Percentiles rank a stretch among this genome's conserved stretches.
Evolutionary conservation across 2,113 vertebrate species (phyloP).

Genomic region (Cynoglossus semilaevis): DNA sequence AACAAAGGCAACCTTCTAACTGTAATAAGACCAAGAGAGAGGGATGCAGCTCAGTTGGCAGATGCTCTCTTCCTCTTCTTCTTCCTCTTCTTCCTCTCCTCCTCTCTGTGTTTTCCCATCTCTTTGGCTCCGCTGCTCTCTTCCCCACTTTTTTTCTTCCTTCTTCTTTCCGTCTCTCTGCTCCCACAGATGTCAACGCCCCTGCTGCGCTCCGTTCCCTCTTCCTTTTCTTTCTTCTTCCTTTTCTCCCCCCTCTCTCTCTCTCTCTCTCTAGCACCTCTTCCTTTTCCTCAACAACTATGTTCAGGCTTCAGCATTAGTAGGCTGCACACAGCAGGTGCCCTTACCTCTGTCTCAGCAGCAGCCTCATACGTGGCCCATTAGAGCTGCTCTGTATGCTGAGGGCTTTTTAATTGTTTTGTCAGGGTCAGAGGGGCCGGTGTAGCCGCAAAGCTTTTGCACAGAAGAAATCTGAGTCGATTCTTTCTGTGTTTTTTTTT

Average conservation of each 20-base stretch:
- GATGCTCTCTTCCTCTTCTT: slow-evolving; percentile 1
- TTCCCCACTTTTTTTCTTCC: not conserved
- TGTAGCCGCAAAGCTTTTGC: slow-evolving; percentile 35
- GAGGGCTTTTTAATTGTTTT: slow-evolving; percentile 69
- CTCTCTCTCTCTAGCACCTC: slow-evolving; percentile 2
- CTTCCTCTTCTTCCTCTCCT: slow-evolving; percentile 6
- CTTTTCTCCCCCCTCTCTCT: slow-evolving; percentile 7
- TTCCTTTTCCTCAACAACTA: slow-evolving; percentile 21
- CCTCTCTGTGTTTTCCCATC: not conserved
- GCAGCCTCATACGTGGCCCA: slow-evolving; percentile 64
- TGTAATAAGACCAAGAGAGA: slow-evolving; percentile 55
- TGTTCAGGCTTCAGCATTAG: slow-evolving; percentile 48
- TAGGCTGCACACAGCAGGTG: slow-evolving; percentile 54
- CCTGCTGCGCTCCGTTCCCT: slow-evolving; percentile 13
- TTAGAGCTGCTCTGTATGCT: slow-evolving; percentile 60
- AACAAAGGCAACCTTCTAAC: slow-evolving; percentile 59
- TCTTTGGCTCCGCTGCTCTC: not conserved
- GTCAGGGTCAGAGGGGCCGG: slow-evolving; percentile 51
- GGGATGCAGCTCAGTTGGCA: slow-evolving; percentile 11
- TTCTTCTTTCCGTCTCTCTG: not conserved
- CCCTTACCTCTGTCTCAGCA: slow-evolving; percentile 65
- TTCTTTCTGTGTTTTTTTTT: not conserved
- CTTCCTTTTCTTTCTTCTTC: slow-evolving; percentile 5
- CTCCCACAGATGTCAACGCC: slow-evolving; percentile 14
- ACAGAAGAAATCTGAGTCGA: slow-evolving; percentile 10